A percentile compares a stretch with the other conserved stretches of the same genome.
Evolutionary conservation across 2,113 vertebrate genomes (phyloP).

Genomic region (Pangasianodon hypophthalmus): DNA sequence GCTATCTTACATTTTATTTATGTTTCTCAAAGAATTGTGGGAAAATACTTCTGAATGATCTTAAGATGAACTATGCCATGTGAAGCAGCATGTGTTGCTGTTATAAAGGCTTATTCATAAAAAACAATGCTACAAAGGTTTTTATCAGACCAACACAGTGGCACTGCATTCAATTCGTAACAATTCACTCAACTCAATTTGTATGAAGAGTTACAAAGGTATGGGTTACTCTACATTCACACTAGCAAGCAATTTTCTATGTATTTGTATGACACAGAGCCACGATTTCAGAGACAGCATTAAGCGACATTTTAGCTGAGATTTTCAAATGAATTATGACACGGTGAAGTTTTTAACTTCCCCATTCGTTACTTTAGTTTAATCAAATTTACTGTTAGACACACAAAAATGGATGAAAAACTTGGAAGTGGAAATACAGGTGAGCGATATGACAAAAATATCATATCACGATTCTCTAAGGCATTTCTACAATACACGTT

Average conservation of each 20-base stretch:
- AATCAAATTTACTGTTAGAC: not conserved
- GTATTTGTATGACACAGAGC: not conserved
- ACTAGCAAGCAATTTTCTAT: not conserved
- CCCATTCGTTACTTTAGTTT: not conserved
- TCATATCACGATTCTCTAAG: not conserved
- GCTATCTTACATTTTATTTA: slow-evolving; percentile 22
- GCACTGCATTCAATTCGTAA: not conserved
- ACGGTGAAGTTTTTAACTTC: not conserved
- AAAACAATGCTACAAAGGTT: not conserved
- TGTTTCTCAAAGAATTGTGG: slow-evolving; percentile 26
- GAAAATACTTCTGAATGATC: slow-evolving; percentile 6
- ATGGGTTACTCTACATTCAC: not conserved
- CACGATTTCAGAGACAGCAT: not conserved
- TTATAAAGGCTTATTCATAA: not conserved
- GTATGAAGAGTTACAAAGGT: not conserved
- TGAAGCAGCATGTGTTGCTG: not conserved
- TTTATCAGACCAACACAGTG: not conserved
- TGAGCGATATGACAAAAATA: not conserved
- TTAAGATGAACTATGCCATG: no score
- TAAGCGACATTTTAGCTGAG: not conserved
- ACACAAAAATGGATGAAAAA: not conserved
- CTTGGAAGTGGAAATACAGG: not conserved
- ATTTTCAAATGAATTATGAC: not conserved
- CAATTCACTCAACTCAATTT: not conserved
- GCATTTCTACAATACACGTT: not conserved